Percentiles rank a stretch among this genome's conserved stretches.
These are phyloP conservation scores for Lophura swinhoii DNA, from an alignment of 2,797 vertebrate genomes.

Conservation along the genomic window DNA sequence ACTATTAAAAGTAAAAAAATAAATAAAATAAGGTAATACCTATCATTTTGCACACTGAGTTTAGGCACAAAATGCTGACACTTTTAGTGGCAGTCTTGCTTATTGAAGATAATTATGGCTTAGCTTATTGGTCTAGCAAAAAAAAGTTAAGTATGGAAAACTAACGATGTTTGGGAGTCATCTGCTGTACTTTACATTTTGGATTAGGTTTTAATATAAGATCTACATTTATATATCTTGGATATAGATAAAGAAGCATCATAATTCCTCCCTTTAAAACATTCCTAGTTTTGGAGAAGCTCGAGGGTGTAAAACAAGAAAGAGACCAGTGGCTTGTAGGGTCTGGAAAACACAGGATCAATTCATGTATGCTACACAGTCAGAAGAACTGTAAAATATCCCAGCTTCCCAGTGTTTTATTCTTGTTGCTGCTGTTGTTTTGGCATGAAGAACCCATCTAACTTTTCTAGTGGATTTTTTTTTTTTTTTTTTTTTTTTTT, in stretches of 20 bases:
- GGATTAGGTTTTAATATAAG: neutral
- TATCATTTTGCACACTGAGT: neutral
- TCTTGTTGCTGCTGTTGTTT: neutral
- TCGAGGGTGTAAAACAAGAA: neutral
- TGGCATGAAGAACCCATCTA: neutral
- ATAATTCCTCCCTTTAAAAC: neutral
- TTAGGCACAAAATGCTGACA: neutral
- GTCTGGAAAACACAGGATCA: neutral
- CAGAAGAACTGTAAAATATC: neutral
- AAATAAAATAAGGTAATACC: neutral
- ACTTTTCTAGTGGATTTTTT: neutral
- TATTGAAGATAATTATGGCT: neutral
- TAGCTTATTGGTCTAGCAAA: neutral
- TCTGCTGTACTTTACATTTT: neutral
- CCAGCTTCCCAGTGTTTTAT: neutral
- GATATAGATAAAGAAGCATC: neutral
- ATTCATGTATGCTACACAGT: neutral
- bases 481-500: neutral
- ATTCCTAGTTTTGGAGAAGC: neutral
- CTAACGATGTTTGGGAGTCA: fast-evolving
- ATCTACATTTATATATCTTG: neutral
- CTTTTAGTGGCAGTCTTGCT: neutral
- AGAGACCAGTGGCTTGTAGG: neutral
- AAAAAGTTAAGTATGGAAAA: neutral
- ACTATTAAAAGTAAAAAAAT: neutral